Evolutionary conservation across 2,797 vertebrate species (phyloP).

Genomic region (Peromyscus melanophrys): DNA sequence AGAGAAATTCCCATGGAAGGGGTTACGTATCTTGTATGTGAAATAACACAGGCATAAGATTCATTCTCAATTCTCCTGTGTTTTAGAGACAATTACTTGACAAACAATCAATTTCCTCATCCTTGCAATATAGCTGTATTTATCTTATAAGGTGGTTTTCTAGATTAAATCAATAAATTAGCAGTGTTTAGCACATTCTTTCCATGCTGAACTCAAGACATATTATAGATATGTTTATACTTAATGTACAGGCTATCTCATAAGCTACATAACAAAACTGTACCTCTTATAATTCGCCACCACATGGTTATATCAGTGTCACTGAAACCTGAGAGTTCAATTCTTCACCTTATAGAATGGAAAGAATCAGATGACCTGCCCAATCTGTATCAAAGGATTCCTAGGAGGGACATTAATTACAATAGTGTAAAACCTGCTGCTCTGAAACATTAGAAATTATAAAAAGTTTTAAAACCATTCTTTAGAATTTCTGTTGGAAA

Average conservation of each 20-base stretch:
- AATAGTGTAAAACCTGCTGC: neutral
- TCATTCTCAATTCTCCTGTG: neutral
- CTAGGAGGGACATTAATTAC: neutral
- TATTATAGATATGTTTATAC: neutral
- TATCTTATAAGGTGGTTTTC: neutral
- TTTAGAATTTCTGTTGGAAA: conserved; percentile 4
- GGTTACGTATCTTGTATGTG: neutral
- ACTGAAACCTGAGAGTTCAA: neutral
- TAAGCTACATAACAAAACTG: neutral
- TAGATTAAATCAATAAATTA: conserved; percentile 20
- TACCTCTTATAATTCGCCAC: neutral
- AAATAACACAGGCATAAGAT: neutral
- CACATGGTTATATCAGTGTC: neutral
- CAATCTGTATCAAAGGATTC: neutral
- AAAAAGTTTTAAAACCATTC: neutral
- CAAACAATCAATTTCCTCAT: conserved; percentile 18
- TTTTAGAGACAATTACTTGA: neutral
- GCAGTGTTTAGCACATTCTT: neutral
- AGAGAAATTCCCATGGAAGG: neutral
- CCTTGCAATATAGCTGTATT: neutral
- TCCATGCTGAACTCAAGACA: neutral
- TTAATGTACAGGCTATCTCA: neutral
- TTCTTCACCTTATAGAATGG: conserved; percentile 1
- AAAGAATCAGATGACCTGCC: conserved; percentile 25
- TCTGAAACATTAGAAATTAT: conserved; percentile 14